These are phyloP conservation scores for Dorcus parallelipipedus DNA, from an alignment of 2,888 invertebrate species.

Conservation along the genomic window DNA sequence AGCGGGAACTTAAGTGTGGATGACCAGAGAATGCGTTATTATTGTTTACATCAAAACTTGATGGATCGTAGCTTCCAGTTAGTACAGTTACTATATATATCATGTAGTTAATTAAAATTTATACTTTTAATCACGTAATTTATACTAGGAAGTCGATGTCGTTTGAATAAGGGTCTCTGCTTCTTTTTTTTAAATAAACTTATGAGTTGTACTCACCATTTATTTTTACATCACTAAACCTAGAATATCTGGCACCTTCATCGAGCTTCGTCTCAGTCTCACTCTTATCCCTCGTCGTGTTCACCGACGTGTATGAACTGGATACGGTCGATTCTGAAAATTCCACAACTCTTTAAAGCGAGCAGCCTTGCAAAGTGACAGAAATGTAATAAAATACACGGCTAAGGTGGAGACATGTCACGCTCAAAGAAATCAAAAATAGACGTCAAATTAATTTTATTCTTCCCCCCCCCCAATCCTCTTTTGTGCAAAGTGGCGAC, in stretches of 20 bases:
- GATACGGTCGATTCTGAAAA: constrained; percentile 24
- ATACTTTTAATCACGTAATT: no score
- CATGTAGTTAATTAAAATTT: no score
- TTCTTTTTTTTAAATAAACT: background rate
- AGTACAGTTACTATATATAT: no score
- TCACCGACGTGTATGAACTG: constrained; percentile 16
- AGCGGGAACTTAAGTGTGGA: no score
- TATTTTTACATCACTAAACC: constrained; percentile 1
- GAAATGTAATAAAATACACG: background rate
- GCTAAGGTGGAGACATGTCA: background rate
- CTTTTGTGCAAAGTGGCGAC: background rate
- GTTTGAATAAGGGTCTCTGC: background rate
- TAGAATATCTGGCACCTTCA: background rate
- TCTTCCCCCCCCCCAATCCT: no score
- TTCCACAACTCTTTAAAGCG: background rate
- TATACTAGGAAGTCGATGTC: no score
- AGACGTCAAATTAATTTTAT: background rate
- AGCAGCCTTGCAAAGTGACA: background rate
- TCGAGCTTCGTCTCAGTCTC: constrained; percentile 5
- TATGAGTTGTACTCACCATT: constrained; percentile 16
- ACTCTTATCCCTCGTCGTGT: constrained; percentile 13
- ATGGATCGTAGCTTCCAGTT: no score
- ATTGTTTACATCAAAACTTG: no score
- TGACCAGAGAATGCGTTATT: no score
- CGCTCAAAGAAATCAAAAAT: background rate